phyloP scores from a whole-genome alignment of 2,888 invertebrate genomes.

The Homarus gammarus region DNA sequence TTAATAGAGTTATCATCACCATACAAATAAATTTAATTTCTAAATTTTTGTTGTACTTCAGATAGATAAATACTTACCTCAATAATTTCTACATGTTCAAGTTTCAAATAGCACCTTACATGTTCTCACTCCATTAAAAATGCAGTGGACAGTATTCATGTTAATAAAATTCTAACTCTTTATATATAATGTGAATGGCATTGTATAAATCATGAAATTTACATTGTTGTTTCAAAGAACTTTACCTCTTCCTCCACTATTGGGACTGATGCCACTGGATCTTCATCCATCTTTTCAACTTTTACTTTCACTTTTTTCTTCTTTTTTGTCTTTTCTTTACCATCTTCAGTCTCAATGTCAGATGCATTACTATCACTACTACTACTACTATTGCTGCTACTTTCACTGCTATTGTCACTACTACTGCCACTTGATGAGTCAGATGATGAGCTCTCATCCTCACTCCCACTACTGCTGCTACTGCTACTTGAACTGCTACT shows the following conservation, averaged over 20 bases:
- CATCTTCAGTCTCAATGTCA: not conserved
- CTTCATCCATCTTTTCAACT: constrained; percentile 28
- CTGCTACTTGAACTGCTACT: constrained; percentile 33
- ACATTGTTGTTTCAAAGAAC: constrained; percentile 1
- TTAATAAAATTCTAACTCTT: too few species aligned
- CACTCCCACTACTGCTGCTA: constrained; percentile 47
- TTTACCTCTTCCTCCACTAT: constrained; percentile 24
- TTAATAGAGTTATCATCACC: too few species aligned
- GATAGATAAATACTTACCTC: too few species aligned
- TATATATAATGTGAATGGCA: too few species aligned
- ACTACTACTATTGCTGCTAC: constrained; percentile 21
- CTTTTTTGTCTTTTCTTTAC: constrained; percentile 30
- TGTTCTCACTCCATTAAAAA: too few species aligned
- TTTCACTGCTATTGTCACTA: constrained; percentile 38
- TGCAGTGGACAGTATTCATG: too few species aligned
- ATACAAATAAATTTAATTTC: too few species aligned
- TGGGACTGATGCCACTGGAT: not conserved
- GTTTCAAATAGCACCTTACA: too few species aligned
- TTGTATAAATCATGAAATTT: too few species aligned
- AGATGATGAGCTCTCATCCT: constrained; percentile 31
- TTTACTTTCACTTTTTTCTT: constrained; percentile 40
- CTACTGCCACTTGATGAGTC: constrained; percentile 51
- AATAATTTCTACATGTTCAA: too few species aligned
- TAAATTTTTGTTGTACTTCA: too few species aligned
- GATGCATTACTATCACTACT: constrained; percentile 51